Conservation (phyloP, 2,113 vertebrate genomes). For the Myocastor coypus region DNA sequence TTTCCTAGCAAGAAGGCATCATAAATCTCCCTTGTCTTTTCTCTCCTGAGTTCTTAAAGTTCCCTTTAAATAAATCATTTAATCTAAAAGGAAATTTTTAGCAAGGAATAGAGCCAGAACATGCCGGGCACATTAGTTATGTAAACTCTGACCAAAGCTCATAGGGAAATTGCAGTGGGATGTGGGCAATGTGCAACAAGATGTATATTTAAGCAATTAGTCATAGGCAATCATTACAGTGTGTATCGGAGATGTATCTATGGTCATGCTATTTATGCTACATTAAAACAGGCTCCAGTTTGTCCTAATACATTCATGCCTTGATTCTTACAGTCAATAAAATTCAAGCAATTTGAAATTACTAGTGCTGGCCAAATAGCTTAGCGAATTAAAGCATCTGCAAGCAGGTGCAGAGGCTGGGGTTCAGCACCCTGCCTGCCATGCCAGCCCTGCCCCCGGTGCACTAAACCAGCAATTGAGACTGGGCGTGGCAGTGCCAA, state of each 20-base stretch:
- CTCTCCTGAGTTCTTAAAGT: slow-evolving; percentile 6
- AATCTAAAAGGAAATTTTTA: slow-evolving; percentile 32
- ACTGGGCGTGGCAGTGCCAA: too few relatives aligned
- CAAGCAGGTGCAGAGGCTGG: too few relatives aligned
- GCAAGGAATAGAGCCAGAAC: not conserved
- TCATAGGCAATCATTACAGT: not conserved
- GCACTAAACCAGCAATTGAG: too few relatives aligned
- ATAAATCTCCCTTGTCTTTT: not conserved
- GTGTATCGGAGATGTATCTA: not conserved
- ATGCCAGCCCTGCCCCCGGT: too few relatives aligned
- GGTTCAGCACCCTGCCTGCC: too few relatives aligned
- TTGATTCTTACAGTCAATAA: not conserved
- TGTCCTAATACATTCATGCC: too few relatives aligned
- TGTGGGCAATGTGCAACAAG: not conserved
- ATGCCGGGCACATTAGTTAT: not conserved
- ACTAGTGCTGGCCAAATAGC: not conserved
- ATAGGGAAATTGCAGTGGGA: slow-evolving; percentile 34
- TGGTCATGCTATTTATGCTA: not conserved
- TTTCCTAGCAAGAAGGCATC: not conserved
- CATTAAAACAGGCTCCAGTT: not conserved
- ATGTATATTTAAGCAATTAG: not conserved
- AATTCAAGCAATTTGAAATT: slow-evolving; percentile 52
- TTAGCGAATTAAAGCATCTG: too few relatives aligned
- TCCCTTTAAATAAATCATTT: slow-evolving; percentile 35
- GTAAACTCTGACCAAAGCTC: not conserved